Percentiles rank a stretch among this genome's conserved stretches.
Conservation (phyloP, 2,113 vertebrate genomes). For the Aptenodytes forsteri region DNA sequence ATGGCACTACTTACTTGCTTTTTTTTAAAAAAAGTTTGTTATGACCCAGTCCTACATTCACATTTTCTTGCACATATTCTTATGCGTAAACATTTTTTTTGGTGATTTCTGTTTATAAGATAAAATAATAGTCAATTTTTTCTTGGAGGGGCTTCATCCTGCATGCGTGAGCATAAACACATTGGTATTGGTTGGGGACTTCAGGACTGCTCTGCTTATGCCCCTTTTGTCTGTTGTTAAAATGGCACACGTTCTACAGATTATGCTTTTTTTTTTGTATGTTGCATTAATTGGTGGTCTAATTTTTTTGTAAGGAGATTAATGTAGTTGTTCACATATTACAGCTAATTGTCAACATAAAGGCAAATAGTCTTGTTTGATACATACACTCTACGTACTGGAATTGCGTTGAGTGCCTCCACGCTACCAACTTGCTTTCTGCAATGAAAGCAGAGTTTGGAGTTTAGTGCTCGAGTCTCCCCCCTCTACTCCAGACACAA, state of each 20-base stretch:
- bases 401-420: neutral
- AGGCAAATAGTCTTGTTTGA: neutral
- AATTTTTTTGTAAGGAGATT: neutral
- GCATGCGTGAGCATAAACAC: neutral
- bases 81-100: too few species aligned
- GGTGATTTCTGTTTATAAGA: neutral
- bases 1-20: neutral
- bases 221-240: neutral
- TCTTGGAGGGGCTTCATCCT: neutral
- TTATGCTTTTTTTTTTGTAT: neutral
- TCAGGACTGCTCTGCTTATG: neutral
- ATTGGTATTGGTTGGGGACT: neutral
- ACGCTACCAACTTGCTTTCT: neutral
- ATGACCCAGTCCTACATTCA: neutral
- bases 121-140: neutral
- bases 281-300: too few species aligned
- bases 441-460: neutral
- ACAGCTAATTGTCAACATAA: neutral
- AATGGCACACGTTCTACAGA: neutral
- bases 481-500: neutral
- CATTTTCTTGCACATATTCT: neutral
- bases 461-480: neutral
- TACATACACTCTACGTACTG: rapidly evolving
- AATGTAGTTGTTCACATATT: neutral
- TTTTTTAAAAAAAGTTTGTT: neutral